These are phyloP conservation scores for Cantharis flavilabris DNA, from an alignment of 2,888 invertebrate species.

Conservation along the genomic window DNA sequence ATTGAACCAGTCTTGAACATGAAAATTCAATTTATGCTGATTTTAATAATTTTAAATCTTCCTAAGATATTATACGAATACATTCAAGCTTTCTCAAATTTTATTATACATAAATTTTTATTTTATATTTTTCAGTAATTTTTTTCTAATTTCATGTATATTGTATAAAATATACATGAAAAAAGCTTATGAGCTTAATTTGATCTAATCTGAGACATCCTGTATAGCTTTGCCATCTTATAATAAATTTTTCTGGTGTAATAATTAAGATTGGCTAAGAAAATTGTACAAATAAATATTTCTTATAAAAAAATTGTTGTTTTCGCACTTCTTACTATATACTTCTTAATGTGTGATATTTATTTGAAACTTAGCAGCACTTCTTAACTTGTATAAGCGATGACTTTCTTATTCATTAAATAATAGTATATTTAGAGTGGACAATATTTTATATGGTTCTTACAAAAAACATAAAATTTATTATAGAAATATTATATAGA, in stretches of 20 bases:
- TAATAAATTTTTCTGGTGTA: not conserved
- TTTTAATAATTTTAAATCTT: conserved; percentile 4
- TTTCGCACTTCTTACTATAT: not conserved
- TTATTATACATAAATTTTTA: not conserved
- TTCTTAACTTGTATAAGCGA: not conserved
- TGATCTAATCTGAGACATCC: too few species aligned
- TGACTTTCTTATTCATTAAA: not conserved
- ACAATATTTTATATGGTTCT: not conserved
- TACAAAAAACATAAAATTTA: not conserved
- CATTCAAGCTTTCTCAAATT: not conserved
- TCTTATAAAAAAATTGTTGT: not conserved
- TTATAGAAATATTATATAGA: not conserved
- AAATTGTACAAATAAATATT: not conserved
- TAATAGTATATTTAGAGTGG: not conserved
- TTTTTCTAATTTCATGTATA: not conserved
- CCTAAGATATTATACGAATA: not conserved
- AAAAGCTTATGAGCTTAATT: too few species aligned
- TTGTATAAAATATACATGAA: too few species aligned
- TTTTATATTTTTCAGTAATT: not conserved
- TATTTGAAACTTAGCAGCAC: not conserved
- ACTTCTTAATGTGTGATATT: not conserved
- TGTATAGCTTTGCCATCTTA: too few species aligned
- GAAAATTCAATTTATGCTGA: conserved; percentile 15
- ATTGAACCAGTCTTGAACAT: conserved; percentile 10
- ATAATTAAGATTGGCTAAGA: not conserved